Conservation (phyloP, 2,113 vertebrate genomes). For the Bubo bubo region DNA sequence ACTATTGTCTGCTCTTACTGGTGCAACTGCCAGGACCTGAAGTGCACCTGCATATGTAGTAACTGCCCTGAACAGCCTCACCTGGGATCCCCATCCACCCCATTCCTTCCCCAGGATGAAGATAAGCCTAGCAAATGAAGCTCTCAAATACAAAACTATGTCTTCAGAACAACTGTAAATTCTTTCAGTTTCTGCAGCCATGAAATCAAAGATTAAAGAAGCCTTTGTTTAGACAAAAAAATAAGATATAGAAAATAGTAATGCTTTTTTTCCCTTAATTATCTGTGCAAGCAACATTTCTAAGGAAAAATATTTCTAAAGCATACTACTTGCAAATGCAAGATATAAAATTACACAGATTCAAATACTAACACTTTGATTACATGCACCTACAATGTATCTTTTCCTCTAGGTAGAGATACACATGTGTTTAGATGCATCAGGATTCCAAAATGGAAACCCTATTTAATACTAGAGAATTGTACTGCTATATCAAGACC, state of each 20-base stretch:
- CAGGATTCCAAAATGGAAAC: background rate
- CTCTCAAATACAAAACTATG: background rate
- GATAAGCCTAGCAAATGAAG: background rate
- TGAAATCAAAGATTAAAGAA: background rate
- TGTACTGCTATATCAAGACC: background rate
- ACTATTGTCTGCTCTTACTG: background rate
- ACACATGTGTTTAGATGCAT: fast-evolving
- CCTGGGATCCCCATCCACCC: background rate
- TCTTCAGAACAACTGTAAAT: background rate
- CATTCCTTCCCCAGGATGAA: background rate
- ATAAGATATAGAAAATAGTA: background rate
- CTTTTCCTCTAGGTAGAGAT: background rate
- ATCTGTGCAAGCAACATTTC: background rate
- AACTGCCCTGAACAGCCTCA: background rate
- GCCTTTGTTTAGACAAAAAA: background rate
- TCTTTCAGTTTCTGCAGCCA: background rate
- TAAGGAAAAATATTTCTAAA: background rate
- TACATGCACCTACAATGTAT: background rate
- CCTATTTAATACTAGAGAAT: background rate
- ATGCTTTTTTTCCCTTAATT: background rate
- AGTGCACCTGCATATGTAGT: background rate
- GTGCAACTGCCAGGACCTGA: background rate
- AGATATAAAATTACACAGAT: background rate
- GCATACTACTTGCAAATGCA: background rate
- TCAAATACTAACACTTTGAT: background rate